These are phyloP conservation scores for Clepsis dumicolana DNA, from an alignment of 2,888 invertebrate genomes.

Conservation along the genomic window DNA sequence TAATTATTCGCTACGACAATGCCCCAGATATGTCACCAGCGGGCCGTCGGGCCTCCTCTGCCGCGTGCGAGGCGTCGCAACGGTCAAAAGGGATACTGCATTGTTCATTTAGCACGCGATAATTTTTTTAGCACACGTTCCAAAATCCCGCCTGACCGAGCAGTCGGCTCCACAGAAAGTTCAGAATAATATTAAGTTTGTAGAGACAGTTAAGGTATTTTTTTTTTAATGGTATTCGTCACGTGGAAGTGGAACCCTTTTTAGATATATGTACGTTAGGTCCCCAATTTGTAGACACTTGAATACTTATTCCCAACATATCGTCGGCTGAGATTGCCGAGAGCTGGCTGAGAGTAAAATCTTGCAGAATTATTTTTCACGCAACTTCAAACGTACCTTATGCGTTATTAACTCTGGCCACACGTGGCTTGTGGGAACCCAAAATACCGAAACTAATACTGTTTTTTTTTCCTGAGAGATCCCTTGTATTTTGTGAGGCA, in stretches of 20 bases:
- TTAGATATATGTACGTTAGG: neutral
- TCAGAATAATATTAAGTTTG: slow-evolving; percentile 4
- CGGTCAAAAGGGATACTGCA: slow-evolving; percentile 23
- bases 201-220: no score
- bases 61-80: slow-evolving; percentile 13
- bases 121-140: neutral
- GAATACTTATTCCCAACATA: neutral
- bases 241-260: neutral
- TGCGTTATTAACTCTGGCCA: slow-evolving; percentile 1
- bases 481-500: no score
- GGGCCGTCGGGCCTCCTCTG: slow-evolving; percentile 14
- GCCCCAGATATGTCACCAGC: slow-evolving; percentile 60
- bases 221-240: neutral
- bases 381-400: neutral
- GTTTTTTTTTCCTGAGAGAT: no score
- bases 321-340: neutral
- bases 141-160: neutral
- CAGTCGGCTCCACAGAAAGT: neutral
- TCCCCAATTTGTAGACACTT: neutral
- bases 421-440: no score
- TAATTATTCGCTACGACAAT: slow-evolving; percentile 69
- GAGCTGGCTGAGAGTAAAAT: neutral
- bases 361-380: neutral
- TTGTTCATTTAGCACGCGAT: slow-evolving; percentile 6
- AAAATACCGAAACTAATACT: neutral